Evolutionary conservation across 2,888 invertebrate species (phyloP), one percentile per base, ranked within the genome.

Genomic region (Dinocampus coccinellae): DNA sequence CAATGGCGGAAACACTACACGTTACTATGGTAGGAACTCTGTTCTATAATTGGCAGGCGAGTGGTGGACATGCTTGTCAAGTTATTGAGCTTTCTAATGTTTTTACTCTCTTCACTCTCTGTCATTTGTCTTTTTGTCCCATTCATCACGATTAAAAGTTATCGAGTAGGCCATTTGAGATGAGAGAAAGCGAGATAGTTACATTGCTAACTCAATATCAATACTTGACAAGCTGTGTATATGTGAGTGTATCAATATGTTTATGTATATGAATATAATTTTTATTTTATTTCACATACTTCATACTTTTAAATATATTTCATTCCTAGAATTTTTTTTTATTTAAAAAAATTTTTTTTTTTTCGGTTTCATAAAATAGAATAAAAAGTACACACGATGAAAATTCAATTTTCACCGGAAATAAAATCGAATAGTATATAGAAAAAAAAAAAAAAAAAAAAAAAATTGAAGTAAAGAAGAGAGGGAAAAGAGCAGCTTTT

Each of bases 1-100:
- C 86, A 87, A 86, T 83, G 95, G 95, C 88, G 94, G 93, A 90
- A 96, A 96, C 89, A 96, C 96, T 94, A 92, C 89, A 86, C 86
- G 89, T 90, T 89, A 90, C 89, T 89, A 88, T 85, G 88, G 90
- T 90, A 90, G 90, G 88, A 89, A 88, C 88, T 88, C 90, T 89
- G 90, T 89, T 87, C 90, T 84, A 76, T 75, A 80, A 78, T 84
- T 81, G 85, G 83, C 84, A 79, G 77, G 84, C 64, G 33, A 68
- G 52, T 57, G 70, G 60, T 68, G 36, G 66, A 69, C 64, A 69
- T 61, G 68, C 71, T 72, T 67, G 60, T 72, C 66, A 69, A 55
- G 52, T 66, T 33, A 61, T 42, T 60, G 34, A 26, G 24, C 39
- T 57, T 58, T 2, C 16, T 1, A 16, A 24, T 36, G 36, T 20